phyloP scores from a whole-genome alignment of 2,797 vertebrate species.

The Cuniculus paca region DNA sequence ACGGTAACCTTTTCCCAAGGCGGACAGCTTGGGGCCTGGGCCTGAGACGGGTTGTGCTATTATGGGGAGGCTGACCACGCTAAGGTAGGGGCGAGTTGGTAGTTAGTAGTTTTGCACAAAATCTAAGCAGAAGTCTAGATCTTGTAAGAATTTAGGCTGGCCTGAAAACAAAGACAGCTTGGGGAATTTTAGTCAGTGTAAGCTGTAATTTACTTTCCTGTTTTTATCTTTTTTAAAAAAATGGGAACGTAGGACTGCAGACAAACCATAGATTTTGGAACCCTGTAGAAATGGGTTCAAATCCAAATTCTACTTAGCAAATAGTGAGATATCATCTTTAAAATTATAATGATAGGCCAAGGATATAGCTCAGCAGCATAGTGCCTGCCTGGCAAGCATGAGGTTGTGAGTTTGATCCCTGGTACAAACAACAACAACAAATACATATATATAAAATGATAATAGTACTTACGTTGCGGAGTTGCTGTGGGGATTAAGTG shows the following conservation, averaged over 20 bases:
- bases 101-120: neutral
- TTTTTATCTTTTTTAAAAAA: slow-evolving; percentile 41
- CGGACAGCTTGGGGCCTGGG: neutral
- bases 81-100: neutral
- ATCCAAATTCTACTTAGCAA: neutral
- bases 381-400: too few species aligned
- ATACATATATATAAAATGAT: neutral
- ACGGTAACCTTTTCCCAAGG: neutral
- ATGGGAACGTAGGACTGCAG: neutral
- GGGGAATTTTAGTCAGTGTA: slow-evolving; percentile 33
- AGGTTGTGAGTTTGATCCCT: too few species aligned
- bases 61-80: neutral
- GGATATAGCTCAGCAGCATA: too few species aligned
- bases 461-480: neutral
- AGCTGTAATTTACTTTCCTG: neutral
- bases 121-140: neutral
- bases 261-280: slow-evolving; percentile 27
- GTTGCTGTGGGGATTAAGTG: slow-evolving; percentile 16
- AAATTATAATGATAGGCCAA: neutral
- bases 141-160: slow-evolving; percentile 1
- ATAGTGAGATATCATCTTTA: neutral
- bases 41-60: neutral
- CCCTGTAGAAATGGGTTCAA: slow-evolving; percentile 7
- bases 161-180: neutral
- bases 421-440: too few species aligned